Evolutionary conservation across 92 coral and sea anemone genomes (phyloP), one percentile per base, ranked within the genome.

Genomic region (Plumapathes pennacea): DNA sequence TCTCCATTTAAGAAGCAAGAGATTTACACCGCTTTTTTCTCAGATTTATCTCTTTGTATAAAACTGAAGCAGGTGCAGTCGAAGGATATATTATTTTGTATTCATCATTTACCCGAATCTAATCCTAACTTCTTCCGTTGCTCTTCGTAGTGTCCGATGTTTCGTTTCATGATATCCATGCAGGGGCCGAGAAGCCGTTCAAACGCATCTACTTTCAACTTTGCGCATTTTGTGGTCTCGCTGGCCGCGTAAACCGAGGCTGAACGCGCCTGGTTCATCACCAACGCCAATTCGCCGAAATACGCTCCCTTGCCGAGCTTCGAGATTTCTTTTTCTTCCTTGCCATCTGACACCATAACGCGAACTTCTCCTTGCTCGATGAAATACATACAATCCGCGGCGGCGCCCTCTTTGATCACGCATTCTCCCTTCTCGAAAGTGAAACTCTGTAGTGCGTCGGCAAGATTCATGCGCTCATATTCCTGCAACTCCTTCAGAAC

Each of bases 361-460:
- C 90, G 76, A 31, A 94, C 89, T 30, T 45, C 72, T 27, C 99
- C 99, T 3, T 74, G 70, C 68, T 89, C 99, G 20, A 94, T 86
- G 53, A 94, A 94, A 71, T 94, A 94, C 99, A 94, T 94, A 41
- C 99, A 90, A 36, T 94, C 99, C 1, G 99, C 99, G 19, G 74
- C 85, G 44, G 88, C 96, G 53, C 79, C 83, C 59, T 94, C 90
- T 28, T 80, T 74, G 30, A 94, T 89, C 26, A 94, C 81, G 30
- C 94, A 88, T 42, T 94, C 83, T 22, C 84, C 92, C 38, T 89
- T 82, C 15, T 88, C 83, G 53, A 80, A 94, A 25, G 65, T 59
- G 25, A 59, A 67, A 46, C 88, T 87, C 53, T 94, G 89, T 54
- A 94, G 64, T 53, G 99, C 96, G 55, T 94, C 99, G 56, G 96